Conservation (phyloP, 2,888 invertebrate genomes). For the Drosophila mimetica region DNA sequence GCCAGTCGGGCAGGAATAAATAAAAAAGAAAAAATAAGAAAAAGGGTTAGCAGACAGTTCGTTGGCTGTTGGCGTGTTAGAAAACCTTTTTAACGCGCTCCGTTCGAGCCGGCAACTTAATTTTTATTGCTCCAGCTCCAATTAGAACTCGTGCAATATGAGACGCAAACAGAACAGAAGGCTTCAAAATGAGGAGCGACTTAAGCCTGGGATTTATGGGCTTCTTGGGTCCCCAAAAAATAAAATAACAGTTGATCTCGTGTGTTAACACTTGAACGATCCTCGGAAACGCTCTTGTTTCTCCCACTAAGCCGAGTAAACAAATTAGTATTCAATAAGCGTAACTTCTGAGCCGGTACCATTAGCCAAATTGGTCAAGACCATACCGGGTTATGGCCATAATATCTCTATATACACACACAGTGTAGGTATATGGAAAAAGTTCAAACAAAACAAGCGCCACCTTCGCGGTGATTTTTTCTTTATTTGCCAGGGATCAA, state of each 20-base stretch:
- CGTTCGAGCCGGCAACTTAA: slow-evolving; percentile 33
- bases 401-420: slow-evolving; percentile 6
- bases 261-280: slow-evolving; percentile 34
- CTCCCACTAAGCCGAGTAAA: slow-evolving; percentile 8
- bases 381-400: slow-evolving; percentile 28
- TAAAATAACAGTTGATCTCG: slow-evolving; percentile 10
- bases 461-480: slow-evolving; percentile 24
- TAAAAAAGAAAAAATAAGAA: slow-evolving; percentile 4
- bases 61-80: slow-evolving; percentile 48
- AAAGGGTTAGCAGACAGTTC: slow-evolving; percentile 44
- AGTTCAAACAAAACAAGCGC: slow-evolving; percentile 48
- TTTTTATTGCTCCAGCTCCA: slow-evolving; percentile 40
- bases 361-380: slow-evolving; percentile 48
- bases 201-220: slow-evolving; percentile 16
- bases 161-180: slow-evolving; percentile 22
- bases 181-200: not conserved
- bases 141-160: slow-evolving; percentile 47
- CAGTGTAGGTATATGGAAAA: slow-evolving; percentile 10
- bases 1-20: slow-evolving; percentile 20
- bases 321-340: slow-evolving; percentile 35
- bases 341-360: slow-evolving; percentile 34
- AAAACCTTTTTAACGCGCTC: slow-evolving; percentile 52
- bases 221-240: not conserved
- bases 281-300: slow-evolving; percentile 11
- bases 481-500: slow-evolving; percentile 32